A percentile compares a stretch with the other conserved stretches of the same genome.
phyloP scores from a whole-genome alignment of 2,797 vertebrate genomes.

The Paramormyrops hopkinsi region DNA sequence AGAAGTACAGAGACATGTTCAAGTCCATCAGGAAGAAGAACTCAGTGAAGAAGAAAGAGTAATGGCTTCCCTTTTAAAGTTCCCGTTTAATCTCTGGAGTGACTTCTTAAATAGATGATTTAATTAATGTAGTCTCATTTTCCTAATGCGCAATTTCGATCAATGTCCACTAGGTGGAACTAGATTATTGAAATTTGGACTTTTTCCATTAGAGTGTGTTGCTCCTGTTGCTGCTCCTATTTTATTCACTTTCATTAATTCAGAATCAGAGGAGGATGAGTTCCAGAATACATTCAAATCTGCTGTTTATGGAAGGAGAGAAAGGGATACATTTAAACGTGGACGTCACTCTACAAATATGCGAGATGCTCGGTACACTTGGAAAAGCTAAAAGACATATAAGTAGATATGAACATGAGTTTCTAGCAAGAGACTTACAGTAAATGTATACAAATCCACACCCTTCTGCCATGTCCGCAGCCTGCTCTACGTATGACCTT shows the following conservation, averaged over 20 bases:
- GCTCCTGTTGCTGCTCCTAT: slow-evolving; percentile 29
- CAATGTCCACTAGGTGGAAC: slow-evolving; percentile 12
- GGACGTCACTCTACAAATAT: background rate
- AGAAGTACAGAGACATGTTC: slow-evolving; percentile 69
- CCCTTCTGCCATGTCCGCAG: background rate
- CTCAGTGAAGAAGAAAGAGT: slow-evolving; percentile 79
- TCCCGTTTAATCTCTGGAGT: slow-evolving; percentile 22
- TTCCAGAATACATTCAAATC: slow-evolving; percentile 25
- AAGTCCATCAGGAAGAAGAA: slow-evolving; percentile 62
- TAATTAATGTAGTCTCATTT: slow-evolving; percentile 6
- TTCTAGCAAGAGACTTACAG: background rate
- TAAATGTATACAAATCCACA: background rate
- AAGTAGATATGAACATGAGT: background rate
- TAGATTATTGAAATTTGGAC: slow-evolving; percentile 27
- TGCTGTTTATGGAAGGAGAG: slow-evolving; percentile 24
- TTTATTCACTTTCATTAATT: slow-evolving; percentile 24
- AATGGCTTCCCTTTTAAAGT: slow-evolving; percentile 25
- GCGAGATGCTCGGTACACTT: background rate
- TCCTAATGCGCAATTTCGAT: background rate
- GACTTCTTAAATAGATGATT: background rate
- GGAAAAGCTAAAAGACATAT: background rate
- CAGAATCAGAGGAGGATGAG: slow-evolving; percentile 29
- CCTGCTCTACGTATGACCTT: slow-evolving; percentile 6
- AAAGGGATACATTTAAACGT: background rate
- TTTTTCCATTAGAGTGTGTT: slow-evolving; percentile 30